These are phyloP conservation scores for Montipora capitata DNA, from an alignment of 92 coral and sea anemone genomes.

Conservation along the genomic window DNA sequence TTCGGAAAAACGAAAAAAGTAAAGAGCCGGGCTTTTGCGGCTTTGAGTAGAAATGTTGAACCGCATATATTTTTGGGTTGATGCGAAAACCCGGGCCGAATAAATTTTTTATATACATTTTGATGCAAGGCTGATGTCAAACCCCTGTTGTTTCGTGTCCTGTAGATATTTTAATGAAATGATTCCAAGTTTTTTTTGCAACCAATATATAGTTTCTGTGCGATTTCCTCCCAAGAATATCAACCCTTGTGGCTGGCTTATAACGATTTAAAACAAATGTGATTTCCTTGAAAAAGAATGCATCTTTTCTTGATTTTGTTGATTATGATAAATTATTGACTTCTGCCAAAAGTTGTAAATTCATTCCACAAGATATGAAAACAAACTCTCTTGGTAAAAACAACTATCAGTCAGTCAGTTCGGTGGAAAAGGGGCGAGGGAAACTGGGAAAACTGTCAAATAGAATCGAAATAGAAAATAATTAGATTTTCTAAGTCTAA, in stretches of 20 bases:
- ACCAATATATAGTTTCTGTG: slow-evolving; percentile 8
- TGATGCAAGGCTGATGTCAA: neutral
- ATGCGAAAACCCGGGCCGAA: neutral
- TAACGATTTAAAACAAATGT: neutral
- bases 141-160: slow-evolving; percentile 47
- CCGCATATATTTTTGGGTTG: neutral
- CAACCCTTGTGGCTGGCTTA: neutral
- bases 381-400: slow-evolving; percentile 1
- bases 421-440: too few relatives aligned
- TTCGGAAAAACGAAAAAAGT: neutral
- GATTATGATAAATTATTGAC: neutral
- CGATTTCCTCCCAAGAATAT: too few relatives aligned
- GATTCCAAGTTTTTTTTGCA: slow-evolving; percentile 24
- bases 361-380: neutral
- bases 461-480: neutral
- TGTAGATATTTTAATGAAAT: slow-evolving; percentile 54
- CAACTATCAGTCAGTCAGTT: too few relatives aligned
- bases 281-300: neutral
- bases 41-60: neutral
- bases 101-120: neutral
- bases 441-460: too few relatives aligned
- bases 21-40: neutral
- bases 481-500: too few relatives aligned
- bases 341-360: neutral
- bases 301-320: neutral